These are phyloP conservation scores for Drosophila putrida DNA, from an alignment of 2,888 invertebrate species.

Conservation along the genomic window DNA sequence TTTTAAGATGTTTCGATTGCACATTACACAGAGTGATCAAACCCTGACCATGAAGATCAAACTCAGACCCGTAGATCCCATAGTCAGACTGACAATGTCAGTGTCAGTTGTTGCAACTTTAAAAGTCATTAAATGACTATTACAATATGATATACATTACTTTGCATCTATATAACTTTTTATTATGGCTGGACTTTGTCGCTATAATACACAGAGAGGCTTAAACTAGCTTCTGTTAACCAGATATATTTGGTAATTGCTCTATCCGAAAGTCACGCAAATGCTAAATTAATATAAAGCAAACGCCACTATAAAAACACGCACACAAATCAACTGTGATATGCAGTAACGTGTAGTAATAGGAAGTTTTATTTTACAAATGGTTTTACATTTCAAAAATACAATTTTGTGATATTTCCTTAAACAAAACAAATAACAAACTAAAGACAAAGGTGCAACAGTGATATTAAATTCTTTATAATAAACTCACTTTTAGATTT, in stretches of 20 bases:
- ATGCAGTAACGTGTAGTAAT: neutral
- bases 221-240: slow-evolving; percentile 10
- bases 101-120: slow-evolving; percentile 10
- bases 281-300: slow-evolving; percentile 15
- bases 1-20: neutral
- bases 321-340: neutral
- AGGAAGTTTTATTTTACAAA: neutral
- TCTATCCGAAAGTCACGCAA: slow-evolving; percentile 34
- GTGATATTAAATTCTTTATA: no score
- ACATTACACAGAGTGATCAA: slow-evolving; percentile 21
- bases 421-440: neutral
- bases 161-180: slow-evolving; percentile 2
- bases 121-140: slow-evolving; percentile 22
- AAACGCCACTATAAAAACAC: neutral
- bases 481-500: no score
- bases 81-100: slow-evolving; percentile 13
- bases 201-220: neutral
- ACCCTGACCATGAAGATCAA: slow-evolving; percentile 70
- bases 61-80: slow-evolving; percentile 9
- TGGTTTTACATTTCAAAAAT: neutral
- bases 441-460: no score
- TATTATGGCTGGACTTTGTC: slow-evolving; percentile 38
- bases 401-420: neutral
- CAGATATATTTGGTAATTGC: slow-evolving; percentile 15
- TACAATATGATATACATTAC: slow-evolving; percentile 16